These are phyloP conservation scores for Myotis davidii DNA, from an alignment of 2,113 vertebrate genomes.

Conservation along the genomic window DNA sequence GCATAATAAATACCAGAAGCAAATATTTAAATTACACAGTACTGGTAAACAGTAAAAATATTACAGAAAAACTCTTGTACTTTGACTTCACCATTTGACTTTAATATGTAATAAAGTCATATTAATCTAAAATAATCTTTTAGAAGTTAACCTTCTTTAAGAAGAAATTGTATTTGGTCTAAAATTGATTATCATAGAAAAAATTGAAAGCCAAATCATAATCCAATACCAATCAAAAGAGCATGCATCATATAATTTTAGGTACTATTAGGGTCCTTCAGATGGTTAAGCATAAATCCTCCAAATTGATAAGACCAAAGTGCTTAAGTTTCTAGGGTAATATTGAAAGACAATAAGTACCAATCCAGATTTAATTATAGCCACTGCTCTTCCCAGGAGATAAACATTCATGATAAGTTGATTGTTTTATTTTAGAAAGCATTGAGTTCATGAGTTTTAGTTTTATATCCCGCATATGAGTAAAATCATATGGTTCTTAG, in stretches of 20 bases:
- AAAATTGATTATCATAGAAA: neutral
- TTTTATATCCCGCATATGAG: too few relatives aligned
- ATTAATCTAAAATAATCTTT: neutral
- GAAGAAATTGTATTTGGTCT: neutral
- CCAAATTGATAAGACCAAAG: neutral
- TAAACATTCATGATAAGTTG: neutral
- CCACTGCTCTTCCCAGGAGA: neutral
- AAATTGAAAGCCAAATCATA: neutral
- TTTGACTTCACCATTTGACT: neutral
- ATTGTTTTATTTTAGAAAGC: neutral
- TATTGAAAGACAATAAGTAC: neutral
- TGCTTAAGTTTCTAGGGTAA: neutral
- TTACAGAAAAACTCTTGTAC: neutral
- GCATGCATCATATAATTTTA: neutral
- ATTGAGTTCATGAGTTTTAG: neutral
- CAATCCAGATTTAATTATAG: neutral
- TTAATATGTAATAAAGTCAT: neutral
- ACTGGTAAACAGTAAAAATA: neutral
- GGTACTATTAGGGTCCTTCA: neutral
- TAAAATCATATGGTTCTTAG: too few relatives aligned
- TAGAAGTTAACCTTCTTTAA: neutral
- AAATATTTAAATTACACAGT: neutral
- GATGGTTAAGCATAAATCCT: neutral
- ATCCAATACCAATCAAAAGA: neutral
- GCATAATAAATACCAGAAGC: neutral